phyloP scores from a whole-genome alignment of 2,797 vertebrate species.

The Varecia variegata region DNA sequence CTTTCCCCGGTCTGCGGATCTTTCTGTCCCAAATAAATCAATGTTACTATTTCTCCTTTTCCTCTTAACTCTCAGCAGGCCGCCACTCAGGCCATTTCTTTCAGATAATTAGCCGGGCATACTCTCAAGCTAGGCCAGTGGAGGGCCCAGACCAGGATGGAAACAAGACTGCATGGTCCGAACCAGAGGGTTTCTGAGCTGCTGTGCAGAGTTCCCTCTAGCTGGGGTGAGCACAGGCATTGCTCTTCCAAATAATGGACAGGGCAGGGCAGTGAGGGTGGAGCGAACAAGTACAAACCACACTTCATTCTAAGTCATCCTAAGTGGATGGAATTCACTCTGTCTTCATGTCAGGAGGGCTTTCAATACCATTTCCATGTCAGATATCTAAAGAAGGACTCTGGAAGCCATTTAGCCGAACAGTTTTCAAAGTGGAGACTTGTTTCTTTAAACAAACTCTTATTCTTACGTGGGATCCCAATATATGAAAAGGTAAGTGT shows the following conservation, averaged over 20 bases:
- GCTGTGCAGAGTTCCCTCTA: neutral
- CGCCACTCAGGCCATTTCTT: conserved; percentile 72
- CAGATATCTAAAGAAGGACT: neutral
- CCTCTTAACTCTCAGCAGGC: conserved; percentile 74
- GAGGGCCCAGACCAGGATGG: neutral
- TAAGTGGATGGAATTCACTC: neutral
- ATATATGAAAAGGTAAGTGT: neutral
- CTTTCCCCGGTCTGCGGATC: neutral
- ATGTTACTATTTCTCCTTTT: conserved; percentile 58
- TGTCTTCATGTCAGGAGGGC: neutral
- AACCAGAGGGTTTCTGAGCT: neutral
- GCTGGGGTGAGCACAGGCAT: neutral
- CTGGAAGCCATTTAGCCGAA: neutral
- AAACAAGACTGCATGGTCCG: neutral
- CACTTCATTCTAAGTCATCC: neutral
- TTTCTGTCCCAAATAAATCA: conserved; percentile 71
- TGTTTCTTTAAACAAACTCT: neutral
- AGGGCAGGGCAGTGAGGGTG: neutral
- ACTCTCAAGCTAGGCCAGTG: neutral
- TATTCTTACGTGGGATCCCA: neutral
- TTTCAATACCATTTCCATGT: neutral
- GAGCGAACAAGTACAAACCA: neutral
- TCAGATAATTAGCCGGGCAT: conserved; percentile 71
- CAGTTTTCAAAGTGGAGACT: neutral
- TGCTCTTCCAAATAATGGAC: neutral